These are phyloP conservation scores for Pogonomyrmex barbatus DNA, from an alignment of 1,140 invertebrate species.

Conservation along the genomic window DNA sequence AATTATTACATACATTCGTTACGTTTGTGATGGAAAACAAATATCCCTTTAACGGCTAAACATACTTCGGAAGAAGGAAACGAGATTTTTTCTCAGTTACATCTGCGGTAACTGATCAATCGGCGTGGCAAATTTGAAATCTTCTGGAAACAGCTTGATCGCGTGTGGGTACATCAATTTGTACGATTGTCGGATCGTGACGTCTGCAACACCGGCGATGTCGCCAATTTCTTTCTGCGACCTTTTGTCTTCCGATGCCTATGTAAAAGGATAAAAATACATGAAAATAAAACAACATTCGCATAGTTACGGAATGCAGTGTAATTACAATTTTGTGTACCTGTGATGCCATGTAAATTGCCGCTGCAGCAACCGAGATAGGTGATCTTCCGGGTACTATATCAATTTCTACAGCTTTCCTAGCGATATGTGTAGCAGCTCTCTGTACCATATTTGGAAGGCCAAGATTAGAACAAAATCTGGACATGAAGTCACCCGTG, in stretches of 20 bases:
- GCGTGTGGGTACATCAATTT: slow-evolving; percentile 99
- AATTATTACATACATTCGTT: slow-evolving; percentile 43
- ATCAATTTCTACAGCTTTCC: slow-evolving; percentile 98
- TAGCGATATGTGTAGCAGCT: slow-evolving; percentile 98
- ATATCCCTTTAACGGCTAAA: slow-evolving; percentile 57
- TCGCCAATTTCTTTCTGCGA: slow-evolving; percentile 99
- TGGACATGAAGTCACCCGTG: slow-evolving; percentile 99
- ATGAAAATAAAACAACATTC: slow-evolving; percentile 11
- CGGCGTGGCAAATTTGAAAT: slow-evolving; percentile 98
- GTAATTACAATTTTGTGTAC: slow-evolving; percentile 82
- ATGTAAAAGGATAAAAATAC: slow-evolving; percentile 65
- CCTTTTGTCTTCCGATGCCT: slow-evolving; percentile 97
- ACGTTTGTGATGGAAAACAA: slow-evolving; percentile 40
- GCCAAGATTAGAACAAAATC: slow-evolving; percentile 94
- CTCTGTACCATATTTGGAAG: slow-evolving; percentile 97
- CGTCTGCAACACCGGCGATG: slow-evolving; percentile 99
- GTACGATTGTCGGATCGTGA: slow-evolving; percentile 99
- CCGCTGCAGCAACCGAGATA: slow-evolving; percentile 99
- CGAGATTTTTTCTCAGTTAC: slow-evolving; percentile 83
- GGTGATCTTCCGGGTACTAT: slow-evolving; percentile 99
- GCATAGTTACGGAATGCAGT: slow-evolving; percentile 5
- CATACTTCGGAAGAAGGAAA: slow-evolving; percentile 39
- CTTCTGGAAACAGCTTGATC: slow-evolving; percentile 96
- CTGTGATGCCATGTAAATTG: slow-evolving; percentile 99
- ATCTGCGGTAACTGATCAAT: slow-evolving; percentile 97